Conservation (phyloP, 2,113 vertebrate genomes). For the Pagrus major region DNA sequence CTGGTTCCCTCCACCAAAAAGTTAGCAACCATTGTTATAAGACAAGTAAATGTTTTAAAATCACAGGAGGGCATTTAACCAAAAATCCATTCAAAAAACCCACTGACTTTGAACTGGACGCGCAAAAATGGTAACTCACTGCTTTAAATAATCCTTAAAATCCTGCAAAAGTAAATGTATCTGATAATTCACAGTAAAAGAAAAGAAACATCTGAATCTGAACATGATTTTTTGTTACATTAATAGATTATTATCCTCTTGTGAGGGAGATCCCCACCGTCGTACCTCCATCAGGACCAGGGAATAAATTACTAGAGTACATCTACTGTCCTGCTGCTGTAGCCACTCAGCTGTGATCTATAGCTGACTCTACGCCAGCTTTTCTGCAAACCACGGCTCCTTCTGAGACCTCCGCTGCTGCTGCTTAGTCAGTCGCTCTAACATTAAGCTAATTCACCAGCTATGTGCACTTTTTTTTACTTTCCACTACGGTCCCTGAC, state of each 20-base stretch:
- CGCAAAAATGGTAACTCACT: too few species aligned
- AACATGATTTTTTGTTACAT: neutral
- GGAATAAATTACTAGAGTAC: neutral
- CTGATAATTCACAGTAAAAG: neutral
- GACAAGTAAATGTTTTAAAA: too few species aligned
- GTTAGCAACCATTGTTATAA: too few species aligned
- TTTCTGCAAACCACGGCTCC: constrained; percentile 63
- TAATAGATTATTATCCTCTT: neutral
- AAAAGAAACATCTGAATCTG: neutral
- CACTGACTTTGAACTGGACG: too few species aligned
- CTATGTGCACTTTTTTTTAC: constrained; percentile 46
- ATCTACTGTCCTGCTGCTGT: constrained; percentile 29
- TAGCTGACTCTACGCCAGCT: constrained; percentile 49
- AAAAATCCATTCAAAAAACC: too few species aligned
- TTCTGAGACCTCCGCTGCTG: constrained; percentile 29
- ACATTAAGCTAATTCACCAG: constrained; percentile 72
- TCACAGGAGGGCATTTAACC: too few species aligned
- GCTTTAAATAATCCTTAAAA: neutral
- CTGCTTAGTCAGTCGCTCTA: constrained; percentile 70
- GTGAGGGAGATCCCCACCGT: neutral
- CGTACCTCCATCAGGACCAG: neutral
- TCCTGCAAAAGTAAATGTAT: neutral
- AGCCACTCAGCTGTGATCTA: constrained; percentile 43
- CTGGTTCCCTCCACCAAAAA: too few species aligned
- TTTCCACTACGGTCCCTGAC: constrained; percentile 31